phyloP scores from a whole-genome alignment of 2,797 vertebrate genomes.

The Cetoscarus ocellatus region DNA sequence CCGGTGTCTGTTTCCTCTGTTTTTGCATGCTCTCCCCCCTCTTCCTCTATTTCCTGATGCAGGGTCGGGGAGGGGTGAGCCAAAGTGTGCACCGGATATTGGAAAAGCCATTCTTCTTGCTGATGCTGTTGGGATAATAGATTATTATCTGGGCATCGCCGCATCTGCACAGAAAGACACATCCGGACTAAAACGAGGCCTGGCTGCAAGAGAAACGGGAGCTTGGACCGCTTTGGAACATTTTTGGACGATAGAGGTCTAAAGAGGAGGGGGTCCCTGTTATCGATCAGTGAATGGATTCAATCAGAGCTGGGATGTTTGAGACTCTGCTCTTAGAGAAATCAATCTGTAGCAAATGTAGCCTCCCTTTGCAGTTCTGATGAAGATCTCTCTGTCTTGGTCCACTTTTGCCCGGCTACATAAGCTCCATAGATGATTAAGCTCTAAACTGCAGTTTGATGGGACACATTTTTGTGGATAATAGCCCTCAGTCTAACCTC shows the following conservation, averaged over 20 bases:
- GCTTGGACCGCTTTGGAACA: conserved; percentile 17
- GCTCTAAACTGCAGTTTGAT: conserved; percentile 46
- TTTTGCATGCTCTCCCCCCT: conserved; percentile 52
- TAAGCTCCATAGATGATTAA: conserved; percentile 43
- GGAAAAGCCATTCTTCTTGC: conserved; percentile 79
- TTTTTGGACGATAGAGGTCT: conserved; percentile 40
- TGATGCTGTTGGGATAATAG: conserved; percentile 72
- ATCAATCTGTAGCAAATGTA: conserved; percentile 69
- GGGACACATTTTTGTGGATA: conserved; percentile 31
- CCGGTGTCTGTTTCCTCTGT: conserved; percentile 29
- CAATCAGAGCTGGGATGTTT: conserved; percentile 72
- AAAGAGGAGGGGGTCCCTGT: conserved; percentile 58
- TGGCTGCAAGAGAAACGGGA: background rate
- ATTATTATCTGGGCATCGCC: conserved; percentile 59
- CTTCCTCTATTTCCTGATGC: conserved; percentile 78
- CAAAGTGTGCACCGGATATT: conserved; percentile 83
- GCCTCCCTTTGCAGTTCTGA: conserved; percentile 57
- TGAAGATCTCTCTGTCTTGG: conserved; percentile 40
- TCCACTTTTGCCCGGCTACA: conserved; percentile 45
- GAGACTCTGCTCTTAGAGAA: conserved; percentile 70
- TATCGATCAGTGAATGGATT: conserved; percentile 70
- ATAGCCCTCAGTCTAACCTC: conserved; percentile 34
- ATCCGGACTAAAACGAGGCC: conserved; percentile 43
- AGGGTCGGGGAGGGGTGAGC: conserved; percentile 77
- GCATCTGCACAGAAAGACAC: conserved; percentile 38